Base-by-base conservation (phyloP, 2,113 vertebrate species). In the Neolamprologus variostigma region DNA sequence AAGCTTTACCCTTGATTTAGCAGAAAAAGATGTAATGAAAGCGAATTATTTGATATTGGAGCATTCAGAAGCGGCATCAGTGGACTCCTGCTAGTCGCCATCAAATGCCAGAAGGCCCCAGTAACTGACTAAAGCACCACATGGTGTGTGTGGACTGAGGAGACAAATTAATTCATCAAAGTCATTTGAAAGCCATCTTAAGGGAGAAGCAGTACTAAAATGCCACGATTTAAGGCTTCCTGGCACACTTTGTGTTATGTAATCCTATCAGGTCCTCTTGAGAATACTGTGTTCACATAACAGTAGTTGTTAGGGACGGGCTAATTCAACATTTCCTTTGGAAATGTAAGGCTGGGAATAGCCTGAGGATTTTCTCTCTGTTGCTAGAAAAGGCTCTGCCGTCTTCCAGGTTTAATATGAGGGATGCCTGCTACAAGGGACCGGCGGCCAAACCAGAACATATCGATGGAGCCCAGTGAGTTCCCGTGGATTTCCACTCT, bases 141-240 rank as follows among this genome's bases (percentile, higher is more conserved):
- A 91, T 94, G 93, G 92, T 82, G 91, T 86, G 89, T 91, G 88
- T 88, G 88, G 54, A 86, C 80, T 14, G 55, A 86, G 89, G 71
- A 85, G 80, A 91, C 90, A 88, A 84, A 94, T 92, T 28, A 91
- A 94, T 93, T 89, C 86, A 93, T 94, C 91, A 92, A 91, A 91
- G 92, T 91, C 92, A 87, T 68, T 85, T 79, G 86, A 93, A 89
- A 92, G 78, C 86, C 91, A 84, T 91, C 87, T 92, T 89, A 19
- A 88, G 54, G 87, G 85, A 90, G 83, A 61, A 21, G 86, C 84
- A 35, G 83, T 87, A 50, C 84, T 59, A 76, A 89, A 87, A 80
- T 6, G 63, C 66, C 63, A 47, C 28, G 42, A 89, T 92, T 86
- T 88, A 73, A 89, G 76, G 66, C 80, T 85, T 86, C 28, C 85